Evolutionary conservation across 2,113 vertebrate genomes (phyloP).

Genomic region (Mungos mungo): DNA sequence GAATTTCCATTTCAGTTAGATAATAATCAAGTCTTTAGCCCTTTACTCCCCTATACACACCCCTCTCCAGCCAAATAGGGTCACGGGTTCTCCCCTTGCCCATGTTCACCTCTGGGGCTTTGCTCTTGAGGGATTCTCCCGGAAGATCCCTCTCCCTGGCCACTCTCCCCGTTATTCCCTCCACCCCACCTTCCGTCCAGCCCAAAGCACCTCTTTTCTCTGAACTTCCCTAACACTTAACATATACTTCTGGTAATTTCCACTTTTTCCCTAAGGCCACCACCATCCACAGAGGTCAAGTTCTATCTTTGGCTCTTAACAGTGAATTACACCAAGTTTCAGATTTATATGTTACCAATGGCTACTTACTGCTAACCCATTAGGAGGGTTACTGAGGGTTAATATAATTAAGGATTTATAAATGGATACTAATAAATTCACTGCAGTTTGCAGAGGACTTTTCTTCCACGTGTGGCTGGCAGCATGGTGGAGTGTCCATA

Average conservation of each 20-base stretch:
- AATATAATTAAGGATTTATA: neutral
- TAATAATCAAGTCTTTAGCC: neutral
- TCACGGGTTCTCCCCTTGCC: neutral
- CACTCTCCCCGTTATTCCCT: neutral
- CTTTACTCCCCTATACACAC: rapidly evolving
- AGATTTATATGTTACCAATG: neutral
- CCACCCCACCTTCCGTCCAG: neutral
- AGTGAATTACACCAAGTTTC: neutral
- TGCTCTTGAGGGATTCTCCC: neutral
- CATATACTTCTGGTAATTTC: neutral
- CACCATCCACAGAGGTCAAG: neutral
- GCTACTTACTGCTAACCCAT: neutral
- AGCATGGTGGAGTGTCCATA: rapidly evolving
- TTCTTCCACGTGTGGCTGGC: neutral
- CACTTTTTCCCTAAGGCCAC: neutral
- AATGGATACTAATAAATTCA: neutral
- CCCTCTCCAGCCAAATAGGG: neutral
- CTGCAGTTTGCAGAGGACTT: neutral
- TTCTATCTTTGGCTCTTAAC: neutral
- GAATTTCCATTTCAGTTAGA: neutral
- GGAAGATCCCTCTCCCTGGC: neutral
- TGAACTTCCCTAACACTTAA: neutral
- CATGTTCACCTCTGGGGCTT: neutral
- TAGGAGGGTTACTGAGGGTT: neutral
- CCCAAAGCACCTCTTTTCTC: neutral